Conservation (phyloP, 2,113 vertebrate genomes). For the Neotoma lepida region DNA sequence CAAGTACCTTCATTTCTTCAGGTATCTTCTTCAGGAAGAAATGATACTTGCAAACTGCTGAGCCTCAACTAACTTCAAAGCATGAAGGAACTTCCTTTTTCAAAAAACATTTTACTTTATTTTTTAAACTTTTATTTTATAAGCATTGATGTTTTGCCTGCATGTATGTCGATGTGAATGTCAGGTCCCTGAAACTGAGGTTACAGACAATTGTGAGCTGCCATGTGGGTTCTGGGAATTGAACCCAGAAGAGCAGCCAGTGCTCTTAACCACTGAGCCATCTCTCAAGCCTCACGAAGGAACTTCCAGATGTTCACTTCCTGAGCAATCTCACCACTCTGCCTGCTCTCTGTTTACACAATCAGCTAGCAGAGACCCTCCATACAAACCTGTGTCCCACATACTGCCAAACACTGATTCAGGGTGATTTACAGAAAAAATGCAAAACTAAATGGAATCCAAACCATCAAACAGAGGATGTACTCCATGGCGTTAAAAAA, state of each 20-base stretch:
- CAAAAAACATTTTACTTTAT: neutral
- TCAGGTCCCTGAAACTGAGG: neutral
- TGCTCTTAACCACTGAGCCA: neutral
- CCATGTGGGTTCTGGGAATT: neutral
- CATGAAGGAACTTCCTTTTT: neutral
- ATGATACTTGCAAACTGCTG: neutral
- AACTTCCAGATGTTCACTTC: neutral
- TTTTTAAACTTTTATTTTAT: neutral
- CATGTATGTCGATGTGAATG: neutral
- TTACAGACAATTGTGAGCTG: neutral
- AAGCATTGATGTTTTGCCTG: neutral
- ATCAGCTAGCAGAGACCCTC: neutral
- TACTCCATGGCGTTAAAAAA: neutral
- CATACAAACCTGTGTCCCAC: neutral
- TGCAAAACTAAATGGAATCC: slow-evolving; percentile 1
- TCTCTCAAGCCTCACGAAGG: neutral
- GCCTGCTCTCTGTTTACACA: neutral
- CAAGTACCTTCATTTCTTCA: neutral
- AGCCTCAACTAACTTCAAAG: neutral
- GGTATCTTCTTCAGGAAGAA: neutral
- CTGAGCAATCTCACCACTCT: neutral
- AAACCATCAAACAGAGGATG: neutral
- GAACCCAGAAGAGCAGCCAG: neutral
- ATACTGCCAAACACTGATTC: neutral
- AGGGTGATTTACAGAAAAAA: neutral